Evolutionary conservation across 2,113 vertebrate genomes (phyloP).

Genomic region (Illadopsis cleaveri): DNA sequence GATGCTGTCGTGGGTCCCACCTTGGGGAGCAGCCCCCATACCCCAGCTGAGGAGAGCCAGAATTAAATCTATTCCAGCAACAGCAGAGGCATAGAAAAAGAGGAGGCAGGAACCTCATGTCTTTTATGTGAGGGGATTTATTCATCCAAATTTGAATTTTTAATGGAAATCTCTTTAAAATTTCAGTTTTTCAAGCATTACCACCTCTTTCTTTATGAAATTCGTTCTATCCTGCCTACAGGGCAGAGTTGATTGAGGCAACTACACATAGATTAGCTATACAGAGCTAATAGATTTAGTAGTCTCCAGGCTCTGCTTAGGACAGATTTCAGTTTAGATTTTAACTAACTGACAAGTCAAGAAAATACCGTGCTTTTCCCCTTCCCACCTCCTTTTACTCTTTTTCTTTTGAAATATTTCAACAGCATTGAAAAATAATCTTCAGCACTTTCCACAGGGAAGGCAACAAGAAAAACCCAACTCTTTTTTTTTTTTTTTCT

Average conservation of each 20-base stretch:
- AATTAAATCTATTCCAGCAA: background rate
- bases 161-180: slow-evolving; percentile 40
- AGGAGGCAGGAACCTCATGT: background rate
- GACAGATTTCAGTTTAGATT: slow-evolving; percentile 47
- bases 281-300: background rate
- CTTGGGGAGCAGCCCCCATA: background rate
- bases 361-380: background rate
- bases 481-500: background rate
- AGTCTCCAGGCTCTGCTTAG: slow-evolving; percentile 27
- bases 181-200: background rate
- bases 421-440: slow-evolving; percentile 10
- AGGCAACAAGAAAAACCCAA: background rate
- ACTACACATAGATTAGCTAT: background rate
- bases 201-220: background rate
- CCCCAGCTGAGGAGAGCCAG: background rate
- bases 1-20: rapidly evolving
- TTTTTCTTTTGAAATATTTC: slow-evolving; percentile 12
- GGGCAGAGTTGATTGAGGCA: background rate
- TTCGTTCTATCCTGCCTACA: background rate
- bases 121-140: background rate
- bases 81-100: background rate
- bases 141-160: slow-evolving; percentile 47
- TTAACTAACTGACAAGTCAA: slow-evolving; percentile 11
- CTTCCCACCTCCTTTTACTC: background rate
- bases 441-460: background rate